Base-by-base conservation (phyloP, 2,113 vertebrate species). In the Strix aluco region DNA sequence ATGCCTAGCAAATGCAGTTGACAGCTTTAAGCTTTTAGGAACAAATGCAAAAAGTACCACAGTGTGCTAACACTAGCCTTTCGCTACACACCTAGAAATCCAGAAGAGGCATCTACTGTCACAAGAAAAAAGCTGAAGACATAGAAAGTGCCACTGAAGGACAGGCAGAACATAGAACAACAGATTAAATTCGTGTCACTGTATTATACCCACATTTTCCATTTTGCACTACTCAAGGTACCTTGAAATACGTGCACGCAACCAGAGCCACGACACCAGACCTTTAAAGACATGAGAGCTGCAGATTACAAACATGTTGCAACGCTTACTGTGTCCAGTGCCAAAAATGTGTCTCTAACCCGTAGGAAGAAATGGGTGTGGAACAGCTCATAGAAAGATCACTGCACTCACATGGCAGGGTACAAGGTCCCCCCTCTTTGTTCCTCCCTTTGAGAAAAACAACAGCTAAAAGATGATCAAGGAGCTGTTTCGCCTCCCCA, bases 271-370 rank as follows among this genome's bases (percentile, higher is more conserved):
- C 77, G 92, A 98, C 98, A 98, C 98, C 98, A 98, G 98, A 97
- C 97, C 94, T 97, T 98, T 97, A 98, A 98, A 96, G 95, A 97
- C 61, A 29, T 96, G 95, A 96, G 97, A 98, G 97, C 96, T 65
- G 79, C 98, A 97, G 98, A 98, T 98, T 98, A 98, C 97, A 98
- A 98, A 98, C 98, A 96, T 98, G 98, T 98, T 99, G 98, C 98
- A 98, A 99, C 98, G 61, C 95, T 98, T 98, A 98, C 98, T 96
- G 83, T 89, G 95, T n/a, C 87, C 77, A 29, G 94, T 98, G 98
- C 99, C 99, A 99, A 99, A 99, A 98, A 98, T 98, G 95, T 98
- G 98, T 98, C 98, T 97, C 81, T 96, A 97, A 97, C 97, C 97
- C 97, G 98, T 97, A 98, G 95, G 92, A 98, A 98, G 94, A 98